phyloP scores from a whole-genome alignment of 2,113 vertebrate species.

The Callorhinus ursinus region DNA sequence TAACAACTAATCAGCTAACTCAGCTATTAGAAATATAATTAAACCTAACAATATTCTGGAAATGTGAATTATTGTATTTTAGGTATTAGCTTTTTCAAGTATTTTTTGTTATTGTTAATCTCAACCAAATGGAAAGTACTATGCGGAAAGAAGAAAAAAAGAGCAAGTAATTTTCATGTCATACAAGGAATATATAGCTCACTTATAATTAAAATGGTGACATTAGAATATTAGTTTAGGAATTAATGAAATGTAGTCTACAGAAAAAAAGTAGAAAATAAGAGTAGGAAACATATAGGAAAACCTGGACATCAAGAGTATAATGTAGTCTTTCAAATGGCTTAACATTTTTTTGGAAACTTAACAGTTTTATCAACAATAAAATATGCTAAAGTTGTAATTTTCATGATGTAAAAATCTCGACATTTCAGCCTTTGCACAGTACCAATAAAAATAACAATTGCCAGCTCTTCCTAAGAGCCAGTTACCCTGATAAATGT shows the following conservation, averaged over 20 bases:
- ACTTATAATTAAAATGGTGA: conserved; percentile 29
- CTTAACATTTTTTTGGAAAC: not conserved
- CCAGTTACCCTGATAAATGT: not conserved
- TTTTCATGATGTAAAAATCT: not conserved
- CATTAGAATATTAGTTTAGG: conserved; percentile 54
- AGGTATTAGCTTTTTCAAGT: not conserved
- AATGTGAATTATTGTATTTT: not conserved
- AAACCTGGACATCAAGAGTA: not conserved
- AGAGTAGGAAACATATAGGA: not conserved
- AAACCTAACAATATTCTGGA: conserved; percentile 38
- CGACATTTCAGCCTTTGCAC: not conserved
- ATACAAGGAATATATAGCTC: conserved; percentile 2
- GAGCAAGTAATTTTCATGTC: not conserved
- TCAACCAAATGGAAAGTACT: conserved; percentile 26
- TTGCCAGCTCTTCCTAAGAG: not conserved
- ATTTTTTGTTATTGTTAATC: conserved; percentile 5
- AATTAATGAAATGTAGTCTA: not conserved
- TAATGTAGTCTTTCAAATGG: not conserved
- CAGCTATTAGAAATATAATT: conserved; percentile 51
- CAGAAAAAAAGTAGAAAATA: not conserved
- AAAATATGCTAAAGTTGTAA: not conserved
- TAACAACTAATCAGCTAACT: conserved; percentile 49
- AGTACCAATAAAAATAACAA: not conserved
- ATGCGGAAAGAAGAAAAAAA: not conserved
- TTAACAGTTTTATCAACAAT: not conserved